A percentile compares a stretch with the other conserved stretches of the same genome.
phyloP scores from a whole-genome alignment of 2,888 invertebrate species.

The Drosophila kanekoi region DNA sequence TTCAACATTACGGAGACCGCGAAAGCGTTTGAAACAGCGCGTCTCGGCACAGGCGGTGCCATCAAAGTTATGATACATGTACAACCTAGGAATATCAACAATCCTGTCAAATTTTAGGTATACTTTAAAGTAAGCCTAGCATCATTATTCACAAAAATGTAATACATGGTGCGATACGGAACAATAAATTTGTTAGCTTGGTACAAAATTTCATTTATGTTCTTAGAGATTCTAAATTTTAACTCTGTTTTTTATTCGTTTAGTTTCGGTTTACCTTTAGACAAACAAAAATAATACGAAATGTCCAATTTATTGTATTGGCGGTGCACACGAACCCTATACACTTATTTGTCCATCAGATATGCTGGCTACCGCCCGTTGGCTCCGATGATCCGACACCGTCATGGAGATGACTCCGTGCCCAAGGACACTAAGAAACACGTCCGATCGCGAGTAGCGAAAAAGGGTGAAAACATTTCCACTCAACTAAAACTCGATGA shows the following conservation, averaged over 20 bases:
- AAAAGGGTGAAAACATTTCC: background rate
- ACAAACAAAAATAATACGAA: background rate
- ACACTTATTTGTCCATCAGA: background rate
- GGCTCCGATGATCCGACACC: background rate
- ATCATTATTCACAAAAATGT: background rate
- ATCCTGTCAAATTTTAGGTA: conserved; percentile 75
- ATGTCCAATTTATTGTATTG: conserved; percentile 24
- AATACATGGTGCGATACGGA: background rate
- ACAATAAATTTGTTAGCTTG: conserved; percentile 6
- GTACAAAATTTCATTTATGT: conserved; percentile 3
- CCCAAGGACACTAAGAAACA: background rate
- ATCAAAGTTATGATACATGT: conserved; percentile 96
- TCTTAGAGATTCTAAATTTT: conserved; percentile 11
- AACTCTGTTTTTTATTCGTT: background rate
- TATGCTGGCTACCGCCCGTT: conserved; percentile 1
- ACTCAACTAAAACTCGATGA: background rate
- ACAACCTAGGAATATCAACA: conserved; percentile 86
- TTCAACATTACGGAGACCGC: conserved; percentile 91
- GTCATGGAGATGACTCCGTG: conserved; percentile 7
- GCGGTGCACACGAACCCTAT: conserved; percentile 3
- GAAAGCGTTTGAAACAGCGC: conserved; percentile 93
- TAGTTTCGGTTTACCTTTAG: background rate
- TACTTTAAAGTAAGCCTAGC: background rate
- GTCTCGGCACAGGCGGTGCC: conserved; percentile 89
- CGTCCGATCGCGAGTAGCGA: conserved; percentile 4